Evolutionary conservation across 2,797 vertebrate species (phyloP).

Genomic region (Phoebastria nigripes): DNA sequence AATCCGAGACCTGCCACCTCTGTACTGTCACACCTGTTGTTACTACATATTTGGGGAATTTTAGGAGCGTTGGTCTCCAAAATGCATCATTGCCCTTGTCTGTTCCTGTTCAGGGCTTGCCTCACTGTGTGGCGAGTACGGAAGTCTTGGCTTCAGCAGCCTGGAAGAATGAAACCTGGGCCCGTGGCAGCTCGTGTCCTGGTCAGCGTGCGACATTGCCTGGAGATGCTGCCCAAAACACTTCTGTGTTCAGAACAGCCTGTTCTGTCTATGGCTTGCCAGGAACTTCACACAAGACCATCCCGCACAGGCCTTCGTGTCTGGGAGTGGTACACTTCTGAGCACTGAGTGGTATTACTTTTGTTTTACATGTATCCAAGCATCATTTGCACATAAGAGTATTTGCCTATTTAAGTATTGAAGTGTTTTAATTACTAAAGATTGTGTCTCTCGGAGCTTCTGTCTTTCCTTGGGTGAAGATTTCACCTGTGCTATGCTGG

Average conservation of each 20-base stretch:
- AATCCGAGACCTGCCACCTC: not conserved
- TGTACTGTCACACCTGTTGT: not conserved
- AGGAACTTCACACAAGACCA: not conserved
- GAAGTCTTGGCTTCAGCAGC: not conserved
- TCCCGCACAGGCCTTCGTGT: fast-evolving
- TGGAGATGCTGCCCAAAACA: not conserved
- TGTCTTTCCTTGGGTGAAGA: not conserved
- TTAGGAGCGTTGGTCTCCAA: not conserved
- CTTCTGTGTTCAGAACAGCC: not conserved
- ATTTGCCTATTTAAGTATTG: not conserved
- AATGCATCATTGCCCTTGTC: not conserved
- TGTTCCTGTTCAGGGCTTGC: not conserved
- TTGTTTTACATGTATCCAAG: not conserved
- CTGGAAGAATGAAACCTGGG: not conserved
- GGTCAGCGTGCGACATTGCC: fast-evolving
- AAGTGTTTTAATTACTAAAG: not conserved
- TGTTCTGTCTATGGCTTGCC: not conserved
- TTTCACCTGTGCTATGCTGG: not conserved
- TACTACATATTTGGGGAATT: not conserved
- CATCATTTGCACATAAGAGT: not conserved
- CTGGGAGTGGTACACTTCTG: not conserved
- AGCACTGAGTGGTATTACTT: not conserved
- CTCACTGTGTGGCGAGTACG: fast-evolving
- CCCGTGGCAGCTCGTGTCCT: fast-evolving
- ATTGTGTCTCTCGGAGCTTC: not conserved